Base-by-base conservation (phyloP, 2,888 invertebrate species). In the Acrobasis suavella region DNA sequence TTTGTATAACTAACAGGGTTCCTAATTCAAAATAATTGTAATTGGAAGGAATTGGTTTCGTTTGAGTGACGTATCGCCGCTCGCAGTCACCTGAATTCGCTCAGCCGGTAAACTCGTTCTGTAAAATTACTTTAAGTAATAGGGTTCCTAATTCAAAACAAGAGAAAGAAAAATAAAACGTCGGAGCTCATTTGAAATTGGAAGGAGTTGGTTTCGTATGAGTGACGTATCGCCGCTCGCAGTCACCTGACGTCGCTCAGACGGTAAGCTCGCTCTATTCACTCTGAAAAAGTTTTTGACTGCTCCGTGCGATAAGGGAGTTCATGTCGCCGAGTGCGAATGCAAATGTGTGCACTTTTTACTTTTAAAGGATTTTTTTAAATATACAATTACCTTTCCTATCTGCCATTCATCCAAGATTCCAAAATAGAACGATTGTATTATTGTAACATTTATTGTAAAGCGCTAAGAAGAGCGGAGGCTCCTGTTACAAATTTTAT, bases 231-330 rank as follows among this genome's bases (percentile, higher is more conserved):
- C 59, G 38, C 59, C n/a, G 9, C 12, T 16, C 16, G 50, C 59
- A 50, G 39, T 60, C 50, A 60, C 59, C 50, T 50, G 59, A 38
- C 59, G 50, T 60, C 50, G 14, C 50, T 50, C 50, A 38, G 59
- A 14, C 17, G 46, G 42, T 58, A 32, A 15, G 58, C 55, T 46
- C 14, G 17, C 50, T 50, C 50, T 38, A 56, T 56, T 17, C 39
- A 22, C 56, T 14, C 17, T 59, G 59, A 60, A 60, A 60, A 59
- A 60, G 38, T 60, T 60, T 56, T 56, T 42, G 56, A 56, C 56
- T 56, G 56, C 38, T 56, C 56, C 22, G 22, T 17, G 56, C 56
- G 59, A 56, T 56, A 60, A 60, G 14, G 14, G 56, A 56, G 56
- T 56, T 56, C 56, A 17, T 42, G 56, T 56, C 56, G 42, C 17